Conservation (phyloP, 2,888 invertebrate species). For the Adelognathus sp. region DNA sequence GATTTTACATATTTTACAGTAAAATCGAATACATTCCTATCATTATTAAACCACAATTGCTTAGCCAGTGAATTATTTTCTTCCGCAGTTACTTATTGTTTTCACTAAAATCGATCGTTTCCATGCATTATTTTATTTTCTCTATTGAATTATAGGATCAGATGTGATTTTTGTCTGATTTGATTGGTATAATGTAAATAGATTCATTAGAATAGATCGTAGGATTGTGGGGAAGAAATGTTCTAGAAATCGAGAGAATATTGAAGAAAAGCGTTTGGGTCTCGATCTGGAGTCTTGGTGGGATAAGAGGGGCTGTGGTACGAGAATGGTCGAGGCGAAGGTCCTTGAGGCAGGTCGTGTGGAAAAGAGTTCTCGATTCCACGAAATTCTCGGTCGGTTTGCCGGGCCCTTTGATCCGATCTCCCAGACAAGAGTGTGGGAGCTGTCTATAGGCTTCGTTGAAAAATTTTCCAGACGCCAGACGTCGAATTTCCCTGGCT, state of each 20-base stretch:
- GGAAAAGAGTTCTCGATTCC: constrained; percentile 24
- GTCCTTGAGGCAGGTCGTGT: constrained; percentile 32
- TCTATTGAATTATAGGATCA: too few relatives aligned
- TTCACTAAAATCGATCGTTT: too few relatives aligned
- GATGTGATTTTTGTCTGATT: neutral
- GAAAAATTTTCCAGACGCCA: constrained; percentile 12
- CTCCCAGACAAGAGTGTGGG: too few relatives aligned
- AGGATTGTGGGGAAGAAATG: neutral
- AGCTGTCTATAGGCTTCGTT: neutral
- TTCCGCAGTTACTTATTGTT: too few relatives aligned
- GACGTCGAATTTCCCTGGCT: constrained; percentile 55
- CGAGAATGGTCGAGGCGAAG: neutral
- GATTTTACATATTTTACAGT: too few relatives aligned
- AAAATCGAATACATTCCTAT: too few relatives aligned
- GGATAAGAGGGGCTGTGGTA: neutral
- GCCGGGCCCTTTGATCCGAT: neutral
- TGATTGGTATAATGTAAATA: neutral
- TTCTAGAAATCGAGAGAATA: too few relatives aligned
- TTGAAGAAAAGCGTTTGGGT: neutral
- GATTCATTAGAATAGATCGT: neutral
- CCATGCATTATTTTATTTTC: too few relatives aligned
- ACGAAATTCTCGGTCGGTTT: neutral
- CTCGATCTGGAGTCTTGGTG: neutral
- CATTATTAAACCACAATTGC: too few relatives aligned
- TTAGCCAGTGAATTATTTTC: too few relatives aligned